Base-by-base conservation (phyloP, 2,113 vertebrate species). In the Albula glossodonta region DNA sequence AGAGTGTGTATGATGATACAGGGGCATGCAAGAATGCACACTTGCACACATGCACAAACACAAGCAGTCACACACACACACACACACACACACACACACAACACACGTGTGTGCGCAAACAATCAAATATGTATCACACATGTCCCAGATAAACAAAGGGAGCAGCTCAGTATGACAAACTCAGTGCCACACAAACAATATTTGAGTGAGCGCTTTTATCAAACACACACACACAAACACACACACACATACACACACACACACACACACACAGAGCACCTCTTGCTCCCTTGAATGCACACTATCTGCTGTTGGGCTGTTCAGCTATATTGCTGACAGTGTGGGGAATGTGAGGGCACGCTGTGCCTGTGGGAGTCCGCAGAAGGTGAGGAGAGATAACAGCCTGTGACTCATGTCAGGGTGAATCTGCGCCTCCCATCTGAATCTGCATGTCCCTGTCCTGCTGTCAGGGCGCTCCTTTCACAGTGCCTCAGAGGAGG, bases 331-430 rank as follows among this genome's bases (percentile, higher is more conserved):
- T 41, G n/a, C 41, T 19, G 48, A 49, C 53, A 70, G 31, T 79
- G 89, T 70, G 91, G 88, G 80, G 90, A 80, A 89, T 92, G 86
- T 70, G 90, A 92, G 91, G 91, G 92, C 89, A 78, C 90, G 78
- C 90, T 87, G 84, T 90, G 93, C 94, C 93, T 87, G 87, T 78
- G 93, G 94, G 92, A 92, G 90, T 92, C 91, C 92, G 90, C 93
- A 95, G 94, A 94, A 93, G 93, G 93, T 94, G 91, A 93, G 90
- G 87, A 91, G 88, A 92, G 94, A 94, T 95, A 94, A 95, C 92
- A 92, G 91, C 92, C 90, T 83, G 89, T 89, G 91, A 93, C 93
- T 93, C 88, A 88, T 91, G 93, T 94, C 93, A 93, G 92, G 88
- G 91, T 87, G 91, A 92, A 93, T 92, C 93, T 91, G 87, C 90